Evolutionary conservation across 2,797 vertebrate species (phyloP), one percentile per base, ranked within the genome.

Genomic region (Argentina silus): DNA sequence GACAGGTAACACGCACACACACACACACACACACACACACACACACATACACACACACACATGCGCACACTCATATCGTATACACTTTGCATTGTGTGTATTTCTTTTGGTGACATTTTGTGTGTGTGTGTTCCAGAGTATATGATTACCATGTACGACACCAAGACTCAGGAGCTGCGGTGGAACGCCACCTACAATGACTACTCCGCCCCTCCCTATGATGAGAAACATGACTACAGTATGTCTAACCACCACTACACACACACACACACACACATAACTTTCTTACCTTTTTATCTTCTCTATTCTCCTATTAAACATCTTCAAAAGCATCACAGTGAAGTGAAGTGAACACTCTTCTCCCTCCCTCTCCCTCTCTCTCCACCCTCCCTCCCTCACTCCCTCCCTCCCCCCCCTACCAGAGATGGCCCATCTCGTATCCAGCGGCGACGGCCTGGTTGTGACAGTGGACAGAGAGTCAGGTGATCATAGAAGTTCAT

Each of bases 351-450:
- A 53, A 53, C 12, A 12, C 11, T 53, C n/a, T 12, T 12, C 11
- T 15, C 50, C 50, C n/a, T 15, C 12, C 50, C 50, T 14, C 47
- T 50, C 47, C 7, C 47, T 60, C 53, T 36, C 27, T 4, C 27
- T 36, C 12, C 53, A 1, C n/a, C n/a, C 53, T 12, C n/a, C 53
- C 53, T 12, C n/a, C 53, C n/a, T 17, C 53, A 1, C n/a, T 12
- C n/a, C 53, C 53, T 17, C n/a, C 53, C 53, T 56, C 53, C 53
- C 23, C 0, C 14, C 79, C 2, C 11, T 44, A 15, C 36, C 77
- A 99, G 98, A 97, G 75, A 96, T 96, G 96, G 96, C 96, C 68
- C 98, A 99, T 86, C 98, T 98, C 23, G 97, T 97, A 81, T 99
- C 98, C 65, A 99, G 98, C 0, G 97, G 98, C 0, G 98, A 99